Percentiles rank a stretch among this genome's conserved stretches.
Evolutionary conservation across 2,888 invertebrate species (phyloP).

Genomic region (Philereme vetulata): DNA sequence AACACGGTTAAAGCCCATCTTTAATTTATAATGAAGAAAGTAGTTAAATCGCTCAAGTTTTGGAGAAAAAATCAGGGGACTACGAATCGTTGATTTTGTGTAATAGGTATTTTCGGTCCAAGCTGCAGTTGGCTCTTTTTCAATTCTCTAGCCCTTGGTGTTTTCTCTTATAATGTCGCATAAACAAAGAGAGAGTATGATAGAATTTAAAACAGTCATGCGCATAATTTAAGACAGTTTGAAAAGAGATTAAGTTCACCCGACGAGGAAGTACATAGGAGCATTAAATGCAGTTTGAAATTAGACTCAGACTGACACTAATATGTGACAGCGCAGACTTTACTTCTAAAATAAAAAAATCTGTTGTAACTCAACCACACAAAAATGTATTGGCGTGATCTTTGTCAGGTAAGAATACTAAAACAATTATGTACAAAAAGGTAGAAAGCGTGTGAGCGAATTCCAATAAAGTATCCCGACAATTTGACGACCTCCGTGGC

Average conservation of each 20-base stretch:
- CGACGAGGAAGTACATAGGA: slow-evolving; percentile 1
- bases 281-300: slow-evolving; percentile 5
- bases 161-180: no score
- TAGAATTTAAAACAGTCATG: slow-evolving; percentile 8
- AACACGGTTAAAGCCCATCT: no score
- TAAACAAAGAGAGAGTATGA: background rate
- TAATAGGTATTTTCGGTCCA: no score
- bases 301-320: background rate
- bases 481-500: no score
- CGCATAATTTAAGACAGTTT: slow-evolving; percentile 4
- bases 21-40: no score
- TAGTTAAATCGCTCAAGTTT: no score
- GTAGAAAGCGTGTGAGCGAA: slow-evolving; percentile 2
- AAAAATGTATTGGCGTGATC: no score
- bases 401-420: background rate
- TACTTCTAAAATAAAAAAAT: background rate
- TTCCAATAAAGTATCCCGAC: slow-evolving; percentile 13
- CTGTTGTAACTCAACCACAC: background rate
- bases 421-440: slow-evolving; percentile 8
- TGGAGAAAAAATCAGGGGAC: no score
- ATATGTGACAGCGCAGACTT: background rate
- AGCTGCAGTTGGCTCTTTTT: no score
- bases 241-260: slow-evolving; percentile 6
- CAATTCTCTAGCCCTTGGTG: no score
- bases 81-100: no score